Conservation (phyloP, 2,888 invertebrate species). For the Napeogenes sylphis region DNA sequence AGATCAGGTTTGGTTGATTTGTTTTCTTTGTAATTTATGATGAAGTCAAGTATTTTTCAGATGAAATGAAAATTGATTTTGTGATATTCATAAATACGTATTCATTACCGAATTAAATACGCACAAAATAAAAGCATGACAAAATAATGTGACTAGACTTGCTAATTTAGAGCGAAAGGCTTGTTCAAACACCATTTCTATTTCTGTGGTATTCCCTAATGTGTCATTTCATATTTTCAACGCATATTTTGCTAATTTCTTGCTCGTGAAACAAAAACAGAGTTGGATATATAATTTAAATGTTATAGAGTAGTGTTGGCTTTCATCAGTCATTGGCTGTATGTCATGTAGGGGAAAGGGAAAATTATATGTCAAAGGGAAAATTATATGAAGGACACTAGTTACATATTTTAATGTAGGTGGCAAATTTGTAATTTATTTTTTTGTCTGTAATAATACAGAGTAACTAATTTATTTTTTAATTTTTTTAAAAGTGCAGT, state of each 20-base stretch:
- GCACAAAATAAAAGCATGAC: not conserved
- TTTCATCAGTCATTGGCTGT: too few species aligned
- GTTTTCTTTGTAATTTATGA: not conserved
- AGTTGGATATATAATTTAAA: not conserved
- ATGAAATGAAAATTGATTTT: not conserved
- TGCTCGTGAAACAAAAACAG: not conserved
- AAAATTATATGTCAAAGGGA: too few species aligned
- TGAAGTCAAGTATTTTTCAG: not conserved
- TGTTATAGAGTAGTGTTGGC: too few species aligned
- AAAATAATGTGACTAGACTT: not conserved
- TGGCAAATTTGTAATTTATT: too few species aligned
- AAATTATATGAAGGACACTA: too few species aligned
- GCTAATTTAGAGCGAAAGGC: not conserved
- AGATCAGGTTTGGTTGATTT: not conserved
- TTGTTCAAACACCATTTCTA: not conserved
- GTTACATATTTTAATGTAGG: too few species aligned
- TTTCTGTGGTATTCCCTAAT: not conserved
- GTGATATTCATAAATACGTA: too few species aligned
- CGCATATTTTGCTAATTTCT: constrained; percentile 3
- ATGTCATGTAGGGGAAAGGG: too few species aligned
- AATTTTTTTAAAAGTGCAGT: too few species aligned
- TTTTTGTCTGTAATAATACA: too few species aligned
- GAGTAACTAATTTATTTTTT: too few species aligned
- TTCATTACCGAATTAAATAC: too few species aligned
- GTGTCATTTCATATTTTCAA: not conserved